Conservation (phyloP, 2,797 vertebrate species). For the Zalophus californianus region DNA sequence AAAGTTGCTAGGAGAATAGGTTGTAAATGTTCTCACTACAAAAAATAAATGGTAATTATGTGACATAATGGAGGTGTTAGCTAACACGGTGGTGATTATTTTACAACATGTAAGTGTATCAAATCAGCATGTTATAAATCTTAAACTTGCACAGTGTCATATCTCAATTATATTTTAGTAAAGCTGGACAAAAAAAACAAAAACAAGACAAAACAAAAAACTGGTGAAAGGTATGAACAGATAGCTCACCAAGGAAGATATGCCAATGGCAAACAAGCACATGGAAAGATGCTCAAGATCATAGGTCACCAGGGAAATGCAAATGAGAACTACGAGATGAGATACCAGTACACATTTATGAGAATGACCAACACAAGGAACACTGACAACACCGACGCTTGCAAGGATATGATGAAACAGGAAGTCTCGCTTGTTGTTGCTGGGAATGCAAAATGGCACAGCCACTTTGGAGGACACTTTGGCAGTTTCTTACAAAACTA, state of each 20-base stretch:
- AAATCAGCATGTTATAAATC: neutral
- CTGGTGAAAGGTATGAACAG: neutral
- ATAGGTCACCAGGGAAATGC: neutral
- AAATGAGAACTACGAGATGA: neutral
- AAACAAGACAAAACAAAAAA: neutral
- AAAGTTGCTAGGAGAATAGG: neutral
- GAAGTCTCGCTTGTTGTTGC: fast-evolving
- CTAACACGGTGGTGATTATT: neutral
- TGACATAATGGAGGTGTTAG: neutral
- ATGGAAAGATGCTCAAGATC: neutral
- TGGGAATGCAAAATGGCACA: neutral
- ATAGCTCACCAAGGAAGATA: neutral
- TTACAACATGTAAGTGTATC: neutral
- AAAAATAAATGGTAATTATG: neutral
- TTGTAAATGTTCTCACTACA: neutral
- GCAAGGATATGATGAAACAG: neutral
- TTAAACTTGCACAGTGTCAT: neutral
- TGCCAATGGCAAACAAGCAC: fast-evolving
- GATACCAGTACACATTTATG: fast-evolving
- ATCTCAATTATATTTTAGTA: neutral
- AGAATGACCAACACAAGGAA: neutral
- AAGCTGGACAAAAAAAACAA: neutral
- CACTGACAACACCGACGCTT: fast-evolving
- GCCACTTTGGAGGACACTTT: neutral
- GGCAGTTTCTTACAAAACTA: neutral